These are phyloP conservation scores for Tipula vernalis DNA, from an alignment of 2,888 invertebrate species.

Conservation along the genomic window DNA sequence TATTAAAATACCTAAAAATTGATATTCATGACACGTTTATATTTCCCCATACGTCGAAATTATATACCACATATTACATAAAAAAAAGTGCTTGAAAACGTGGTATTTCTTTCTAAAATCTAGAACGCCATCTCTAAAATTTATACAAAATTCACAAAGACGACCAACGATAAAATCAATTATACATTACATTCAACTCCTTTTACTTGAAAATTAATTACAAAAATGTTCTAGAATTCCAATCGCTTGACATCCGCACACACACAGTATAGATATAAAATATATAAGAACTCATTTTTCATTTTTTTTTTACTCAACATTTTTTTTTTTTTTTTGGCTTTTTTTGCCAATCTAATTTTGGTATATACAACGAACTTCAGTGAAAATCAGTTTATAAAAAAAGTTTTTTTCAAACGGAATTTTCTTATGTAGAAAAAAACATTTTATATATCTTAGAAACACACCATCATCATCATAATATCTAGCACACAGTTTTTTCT, in stretches of 20 bases:
- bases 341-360: neutral
- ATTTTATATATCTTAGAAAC: neutral
- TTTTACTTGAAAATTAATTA: neutral
- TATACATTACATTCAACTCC: neutral
- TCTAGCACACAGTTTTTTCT: neutral
- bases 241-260: neutral
- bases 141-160: neutral
- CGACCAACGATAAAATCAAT: neutral
- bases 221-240: neutral
- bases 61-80: neutral
- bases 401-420: neutral
- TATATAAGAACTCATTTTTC: neutral
- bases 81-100: neutral
- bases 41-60: neutral
- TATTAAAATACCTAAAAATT: too few species aligned
- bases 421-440: neutral
- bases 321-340: neutral
- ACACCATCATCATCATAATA: slow-evolving; percentile 6
- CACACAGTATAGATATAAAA: neutral
- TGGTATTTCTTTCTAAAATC: neutral
- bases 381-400: neutral
- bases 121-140: neutral
- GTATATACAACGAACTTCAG: neutral
- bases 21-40: neutral
- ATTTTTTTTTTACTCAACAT: neutral